Percentiles rank a stretch among this genome's conserved stretches.
Evolutionary conservation across 2,797 vertebrate genomes (phyloP).

Genomic region (Falco columbarius): DNA sequence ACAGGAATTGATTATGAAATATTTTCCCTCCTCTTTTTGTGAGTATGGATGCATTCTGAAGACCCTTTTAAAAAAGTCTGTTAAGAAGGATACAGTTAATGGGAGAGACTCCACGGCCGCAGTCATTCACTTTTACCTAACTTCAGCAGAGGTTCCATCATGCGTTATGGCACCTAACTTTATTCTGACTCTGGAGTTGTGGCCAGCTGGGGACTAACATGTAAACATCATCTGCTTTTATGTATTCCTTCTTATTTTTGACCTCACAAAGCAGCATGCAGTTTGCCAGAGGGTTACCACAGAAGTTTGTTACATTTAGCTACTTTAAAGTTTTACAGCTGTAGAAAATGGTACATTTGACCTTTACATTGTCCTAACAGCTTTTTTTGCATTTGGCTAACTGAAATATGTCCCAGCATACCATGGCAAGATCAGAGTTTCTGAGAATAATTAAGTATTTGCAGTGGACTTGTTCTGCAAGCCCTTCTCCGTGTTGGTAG

Average conservation of each 20-base stretch:
- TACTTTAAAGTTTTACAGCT: not conserved
- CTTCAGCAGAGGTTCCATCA: not conserved
- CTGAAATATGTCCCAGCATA: not conserved
- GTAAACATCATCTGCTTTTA: not conserved
- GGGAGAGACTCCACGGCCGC: too few relatives aligned
- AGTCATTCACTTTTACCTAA: not conserved
- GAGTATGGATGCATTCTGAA: not conserved
- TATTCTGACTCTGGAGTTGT: not conserved
- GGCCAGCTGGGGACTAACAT: not conserved
- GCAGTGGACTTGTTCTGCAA: not conserved
- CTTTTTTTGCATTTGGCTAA: not conserved
- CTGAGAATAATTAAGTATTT: not conserved
- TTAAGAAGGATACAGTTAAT: not conserved
- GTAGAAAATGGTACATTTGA: not conserved
- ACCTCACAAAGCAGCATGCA: not conserved
- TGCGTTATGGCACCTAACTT: not conserved
- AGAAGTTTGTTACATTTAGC: not conserved
- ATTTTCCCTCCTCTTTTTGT: not conserved
- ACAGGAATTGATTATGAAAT: not conserved
- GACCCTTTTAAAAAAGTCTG: not conserved
- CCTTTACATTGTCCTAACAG: not conserved
- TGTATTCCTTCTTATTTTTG: not conserved
- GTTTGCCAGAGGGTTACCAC: not conserved
- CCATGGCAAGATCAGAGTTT: not conserved
- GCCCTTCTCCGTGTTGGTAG: not conserved